Evolutionary conservation across 1,140 invertebrate species (phyloP).

Genomic region (Ceratosolen fusciceps): DNA sequence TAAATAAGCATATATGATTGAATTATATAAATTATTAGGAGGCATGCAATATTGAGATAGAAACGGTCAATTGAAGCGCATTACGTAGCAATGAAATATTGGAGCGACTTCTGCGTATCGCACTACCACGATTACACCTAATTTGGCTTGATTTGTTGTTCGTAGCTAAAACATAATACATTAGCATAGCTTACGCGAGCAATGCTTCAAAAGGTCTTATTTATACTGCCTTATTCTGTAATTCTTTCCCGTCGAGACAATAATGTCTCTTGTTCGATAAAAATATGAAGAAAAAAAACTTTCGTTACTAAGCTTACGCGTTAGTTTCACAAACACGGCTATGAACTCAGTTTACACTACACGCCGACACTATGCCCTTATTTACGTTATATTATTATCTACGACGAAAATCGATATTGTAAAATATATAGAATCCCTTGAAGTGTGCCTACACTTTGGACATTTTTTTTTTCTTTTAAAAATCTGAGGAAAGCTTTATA

Average conservation of each 20-base stretch:
- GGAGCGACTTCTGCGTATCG: not conserved
- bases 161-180: too few relatives aligned
- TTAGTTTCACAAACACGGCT: not conserved
- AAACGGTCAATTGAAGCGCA: not conserved
- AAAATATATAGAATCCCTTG: not conserved
- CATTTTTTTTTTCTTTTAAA: too few relatives aligned
- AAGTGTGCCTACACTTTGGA: too few relatives aligned
- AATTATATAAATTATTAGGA: not conserved
- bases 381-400: not conserved
- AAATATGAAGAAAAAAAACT: not conserved
- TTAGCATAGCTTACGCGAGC: conserved; percentile 41
- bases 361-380: too few relatives aligned
- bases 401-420: not conserved
- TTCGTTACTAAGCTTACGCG: not conserved
- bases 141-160: conserved; percentile 63
- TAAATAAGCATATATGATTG: not conserved
- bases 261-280: not conserved
- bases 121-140: conserved; percentile 60
- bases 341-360: too few relatives aligned
- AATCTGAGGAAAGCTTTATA: too few relatives aligned
- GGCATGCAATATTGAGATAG: not conserved
- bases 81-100: not conserved
- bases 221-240: not conserved
- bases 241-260: not conserved
- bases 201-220: conserved; percentile 30